Percentiles rank a stretch among this genome's conserved stretches.
Conservation (phyloP, 1,140 invertebrate genomes). For the Matsumurasca onukii region DNA sequence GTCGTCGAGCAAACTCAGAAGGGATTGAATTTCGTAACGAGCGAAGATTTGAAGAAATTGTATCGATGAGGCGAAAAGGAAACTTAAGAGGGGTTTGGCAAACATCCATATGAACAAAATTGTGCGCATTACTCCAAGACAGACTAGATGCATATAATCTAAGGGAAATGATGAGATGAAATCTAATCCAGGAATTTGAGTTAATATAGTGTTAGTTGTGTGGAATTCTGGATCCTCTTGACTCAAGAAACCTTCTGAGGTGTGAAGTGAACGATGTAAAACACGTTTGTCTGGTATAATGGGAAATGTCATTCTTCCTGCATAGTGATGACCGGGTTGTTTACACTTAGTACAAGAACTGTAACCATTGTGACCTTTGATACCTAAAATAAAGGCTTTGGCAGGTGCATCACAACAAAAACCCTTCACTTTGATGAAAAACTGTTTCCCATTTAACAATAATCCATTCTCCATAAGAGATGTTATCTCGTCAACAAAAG, state of each 20-base stretch:
- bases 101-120: constrained; percentile 44
- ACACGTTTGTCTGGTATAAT: no score
- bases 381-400: constrained; percentile 38
- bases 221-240: constrained; percentile 45
- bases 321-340: constrained; percentile 38
- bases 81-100: constrained; percentile 20
- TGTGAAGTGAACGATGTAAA: constrained; percentile 35
- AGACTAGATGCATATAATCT: constrained; percentile 45
- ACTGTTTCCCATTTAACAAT: constrained; percentile 25
- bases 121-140: constrained; percentile 48
- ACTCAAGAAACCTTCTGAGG: constrained; percentile 39
- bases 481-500: constrained; percentile 39
- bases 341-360: constrained; percentile 40
- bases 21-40: constrained; percentile 35
- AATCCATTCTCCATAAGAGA: constrained; percentile 33
- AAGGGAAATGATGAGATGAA: constrained; percentile 40
- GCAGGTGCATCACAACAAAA: constrained; percentile 43
- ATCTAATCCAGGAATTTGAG: constrained; percentile 40
- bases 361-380: constrained; percentile 41
- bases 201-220: constrained; percentile 39
- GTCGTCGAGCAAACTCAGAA: constrained; percentile 42
- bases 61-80: background rate
- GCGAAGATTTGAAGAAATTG: constrained; percentile 32
- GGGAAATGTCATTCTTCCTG: constrained; percentile 39
- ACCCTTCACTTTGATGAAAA: constrained; percentile 35